Percentiles rank a stretch among this genome's conserved stretches.
phyloP scores from a whole-genome alignment of 1,140 invertebrate species.

The Papilio polytes region DNA sequence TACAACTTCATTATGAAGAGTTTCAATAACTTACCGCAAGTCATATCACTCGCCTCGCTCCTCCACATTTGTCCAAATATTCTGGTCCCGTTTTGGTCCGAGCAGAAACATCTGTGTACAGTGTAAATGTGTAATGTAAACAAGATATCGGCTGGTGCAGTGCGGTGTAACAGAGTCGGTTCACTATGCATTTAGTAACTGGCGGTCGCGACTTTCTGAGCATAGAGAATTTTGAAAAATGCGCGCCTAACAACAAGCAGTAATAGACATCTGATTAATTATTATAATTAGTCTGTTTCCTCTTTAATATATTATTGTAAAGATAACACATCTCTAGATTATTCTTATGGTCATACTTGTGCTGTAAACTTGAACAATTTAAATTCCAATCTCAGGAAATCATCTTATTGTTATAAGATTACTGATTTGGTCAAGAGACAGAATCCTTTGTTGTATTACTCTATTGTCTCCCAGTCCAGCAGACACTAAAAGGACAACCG shows the following conservation, averaged over 20 bases:
- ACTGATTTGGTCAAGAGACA: background rate
- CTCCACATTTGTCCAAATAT: conserved; percentile 85
- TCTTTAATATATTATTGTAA: background rate
- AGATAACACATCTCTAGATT: background rate
- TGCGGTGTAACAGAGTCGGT: conserved; percentile 20
- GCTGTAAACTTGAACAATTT: background rate
- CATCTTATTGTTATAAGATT: background rate
- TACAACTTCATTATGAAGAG: background rate
- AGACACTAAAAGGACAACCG: background rate
- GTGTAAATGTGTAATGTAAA: conserved; percentile 46
- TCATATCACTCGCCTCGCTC: conserved; percentile 82
- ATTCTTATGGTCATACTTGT: background rate
- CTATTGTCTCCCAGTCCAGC: background rate
- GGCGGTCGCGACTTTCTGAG: background rate
- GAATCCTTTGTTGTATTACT: background rate
- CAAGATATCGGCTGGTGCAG: conserved; percentile 29
- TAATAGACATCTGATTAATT: background rate
- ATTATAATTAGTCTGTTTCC: no score
- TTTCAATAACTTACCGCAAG: conserved; percentile 65
- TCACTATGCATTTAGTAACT: conserved; percentile 29
- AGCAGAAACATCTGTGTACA: conserved; percentile 84
- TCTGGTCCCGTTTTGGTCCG: conserved; percentile 78
- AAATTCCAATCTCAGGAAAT: conserved; percentile 9
- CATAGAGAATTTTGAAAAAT: background rate
- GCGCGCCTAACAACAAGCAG: background rate